A percentile compares a stretch with the other conserved stretches of the same genome.
These are phyloP conservation scores for Pemphredon lugubris DNA, from an alignment of 2,888 invertebrate species.

Conservation along the genomic window DNA sequence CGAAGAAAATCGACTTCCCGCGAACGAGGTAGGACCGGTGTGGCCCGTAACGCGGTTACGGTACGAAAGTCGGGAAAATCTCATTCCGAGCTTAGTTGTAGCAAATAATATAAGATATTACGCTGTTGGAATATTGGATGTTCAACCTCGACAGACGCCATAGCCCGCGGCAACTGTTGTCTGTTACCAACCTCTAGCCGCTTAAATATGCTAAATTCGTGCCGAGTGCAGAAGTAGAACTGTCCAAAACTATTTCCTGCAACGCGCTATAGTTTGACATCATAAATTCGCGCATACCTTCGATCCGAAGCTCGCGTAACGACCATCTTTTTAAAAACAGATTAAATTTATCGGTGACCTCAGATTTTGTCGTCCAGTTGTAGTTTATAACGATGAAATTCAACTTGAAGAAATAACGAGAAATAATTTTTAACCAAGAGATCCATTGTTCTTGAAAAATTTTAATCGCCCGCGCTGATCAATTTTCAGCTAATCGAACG, in stretches of 20 bases:
- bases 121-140: conserved; percentile 49
- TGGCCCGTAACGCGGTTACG: conserved; percentile 31
- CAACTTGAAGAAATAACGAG: too few species aligned
- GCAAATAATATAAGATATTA: conserved; percentile 55
- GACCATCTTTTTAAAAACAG: too few species aligned
- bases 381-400: too few species aligned
- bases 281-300: background rate
- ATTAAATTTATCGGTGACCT: background rate
- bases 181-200: conserved; percentile 43
- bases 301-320: too few species aligned
- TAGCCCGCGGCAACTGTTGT: conserved; percentile 44
- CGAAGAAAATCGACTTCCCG: conserved; percentile 42
- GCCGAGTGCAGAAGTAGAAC: conserved; percentile 14
- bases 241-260: conserved; percentile 25
- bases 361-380: too few species aligned
- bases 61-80: conserved; percentile 53
- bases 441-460: too few species aligned
- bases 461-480: too few species aligned
- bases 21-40: conserved; percentile 25
- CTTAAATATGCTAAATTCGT: conserved; percentile 48
- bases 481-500: too few species aligned
- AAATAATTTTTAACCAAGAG: too few species aligned
- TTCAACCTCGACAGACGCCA: conserved; percentile 39
- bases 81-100: conserved; percentile 41
- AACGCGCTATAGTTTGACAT: background rate